Evolutionary conservation across 2,797 vertebrate species (phyloP), one percentile per base, ranked within the genome.

Genomic region (Rallus crepitans): DNA sequence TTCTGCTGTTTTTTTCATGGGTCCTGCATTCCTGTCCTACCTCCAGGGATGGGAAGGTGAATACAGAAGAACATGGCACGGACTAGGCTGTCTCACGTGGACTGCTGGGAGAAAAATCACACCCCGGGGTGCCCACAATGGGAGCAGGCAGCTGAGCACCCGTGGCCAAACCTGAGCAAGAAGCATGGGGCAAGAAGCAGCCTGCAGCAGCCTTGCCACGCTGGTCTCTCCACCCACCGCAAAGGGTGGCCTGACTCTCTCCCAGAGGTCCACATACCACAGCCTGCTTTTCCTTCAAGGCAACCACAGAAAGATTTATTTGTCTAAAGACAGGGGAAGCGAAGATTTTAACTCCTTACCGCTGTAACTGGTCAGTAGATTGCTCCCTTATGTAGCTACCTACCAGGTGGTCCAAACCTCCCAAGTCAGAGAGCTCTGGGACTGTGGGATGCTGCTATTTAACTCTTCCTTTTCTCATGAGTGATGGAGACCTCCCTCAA

Each of bases 261-360:
- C 93, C 80, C 89, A 95, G 85, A 95, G 82, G 85, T 87, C 82
- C 80, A 59, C 93, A 95, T 91, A 95, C 91, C 93, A 69, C 63
- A 95, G 91, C 37, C 50, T 65, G 55, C 52, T 95, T 91, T 95
- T 93, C 57, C 69, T 91, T 90, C 85, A 71, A 90, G 91, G 80
- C 94, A 95, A 87, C 82, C 85, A 93, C 85, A 83, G 39, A 71
- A 90, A 86, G 69, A 97, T 93, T 95, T 94, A 89, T 94, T 95
- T 97, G 82, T 95, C 88, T 91, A 93, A 90, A 90, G 65, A 83
- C 90, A 88, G 31, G 10, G 35, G 68, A 94, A 94, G 65, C 17
- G 28, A 60, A 30, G 39, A 69, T 90, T 95, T 95, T 97, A 95
- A 95, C 95, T 95, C 85, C 59, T 88, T 76, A 20, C 50, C 59